These are phyloP conservation scores for Hirtodrosophila trivittata DNA, from an alignment of 2,888 invertebrate genomes.

Conservation along the genomic window DNA sequence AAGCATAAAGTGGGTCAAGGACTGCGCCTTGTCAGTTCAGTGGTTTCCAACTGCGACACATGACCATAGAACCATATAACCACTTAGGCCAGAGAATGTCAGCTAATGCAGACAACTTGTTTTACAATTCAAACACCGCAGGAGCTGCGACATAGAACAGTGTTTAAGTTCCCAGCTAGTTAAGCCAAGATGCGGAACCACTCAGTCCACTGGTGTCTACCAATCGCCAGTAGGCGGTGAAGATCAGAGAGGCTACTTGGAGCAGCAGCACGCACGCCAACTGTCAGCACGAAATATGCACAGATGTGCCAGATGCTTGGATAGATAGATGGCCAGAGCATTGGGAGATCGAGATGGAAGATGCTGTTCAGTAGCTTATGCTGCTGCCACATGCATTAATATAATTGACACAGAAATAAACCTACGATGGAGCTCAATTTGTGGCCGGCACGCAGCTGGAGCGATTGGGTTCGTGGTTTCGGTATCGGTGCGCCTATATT, in stretches of 20 bases:
- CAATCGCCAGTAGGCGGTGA: conserved; percentile 42
- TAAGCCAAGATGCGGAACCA: conserved; percentile 30
- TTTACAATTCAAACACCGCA: conserved; percentile 40
- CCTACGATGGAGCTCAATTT: conserved; percentile 63
- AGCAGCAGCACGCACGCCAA: conserved; percentile 55
- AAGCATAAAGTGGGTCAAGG: conserved; percentile 67
- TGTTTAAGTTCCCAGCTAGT: conserved; percentile 8
- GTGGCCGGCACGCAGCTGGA: conserved; percentile 57
- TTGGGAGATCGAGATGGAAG: conserved; percentile 22
- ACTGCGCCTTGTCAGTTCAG: conserved; percentile 35
- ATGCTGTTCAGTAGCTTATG: conserved; percentile 46
- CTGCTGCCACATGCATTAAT: conserved; percentile 71
- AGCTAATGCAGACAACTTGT: conserved; percentile 48
- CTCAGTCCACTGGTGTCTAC: conserved; percentile 3
- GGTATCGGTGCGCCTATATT: conserved; percentile 42
- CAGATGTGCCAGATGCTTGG: conserved; percentile 41
- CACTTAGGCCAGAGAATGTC: conserved; percentile 27
- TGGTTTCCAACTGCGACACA: conserved; percentile 17
- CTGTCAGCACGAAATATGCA: conserved; percentile 53
- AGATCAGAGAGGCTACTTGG: conserved; percentile 47
- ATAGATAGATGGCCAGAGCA: conserved; percentile 17
- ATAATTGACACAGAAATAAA: conserved; percentile 77
- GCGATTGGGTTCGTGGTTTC: conserved; percentile 4
- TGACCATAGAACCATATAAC: conserved; percentile 26
- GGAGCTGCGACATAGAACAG: conserved; percentile 31